Base-by-base conservation (phyloP, 2,797 vertebrate species). In the Heterohyrax brucei region DNA sequence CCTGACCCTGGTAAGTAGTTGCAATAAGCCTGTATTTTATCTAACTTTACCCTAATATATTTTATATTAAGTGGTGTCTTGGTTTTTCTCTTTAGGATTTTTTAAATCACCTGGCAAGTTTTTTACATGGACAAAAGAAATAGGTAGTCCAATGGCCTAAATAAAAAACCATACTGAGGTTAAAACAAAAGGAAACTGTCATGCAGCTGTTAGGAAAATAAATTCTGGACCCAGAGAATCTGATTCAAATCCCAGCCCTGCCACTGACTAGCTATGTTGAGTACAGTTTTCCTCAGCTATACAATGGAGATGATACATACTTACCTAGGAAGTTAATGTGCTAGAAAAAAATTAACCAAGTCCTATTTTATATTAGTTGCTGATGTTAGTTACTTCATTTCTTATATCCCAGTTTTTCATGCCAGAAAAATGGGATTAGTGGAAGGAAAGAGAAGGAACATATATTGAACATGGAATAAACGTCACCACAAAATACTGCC, bases 241-340 rank as follows among this genome's bases (percentile, higher is more conserved):
- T 50, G 53, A 90, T 78, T 92, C 80, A 70, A 62, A 89, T 62
- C 39, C 75, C 76, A 94, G 80, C n/a, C 64, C n/a, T 39, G 61
- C 78, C 53, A 56, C 53, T 56, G 53, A 10, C 12, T 24, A 88
- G 33, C 26, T 89, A 46, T 53, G 2, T 0, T 8, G 13, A 39
- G 39, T 16, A 48, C 72, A 80, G 2, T 28, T 73, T 68, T 73
- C 28, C 21, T 87, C 16, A 61, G 18, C 21, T 77, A 4, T 19
- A 14, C 59, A 77, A 73, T 0, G 66, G 21, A 44, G 33, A 44
- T 5, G 50, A 70, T 19, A 83, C 39, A 61, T 68, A 53, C 44
- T 61, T 53, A 22, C 13, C 44, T 8, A 83, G 59, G 30, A 61
- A 46, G 28, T 0, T 50, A 85, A 73, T 30, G 39, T 5, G 5